These are phyloP conservation scores for Tenebrosternarchus preto DNA, from an alignment of 2,113 vertebrate genomes.

Conservation along the genomic window DNA sequence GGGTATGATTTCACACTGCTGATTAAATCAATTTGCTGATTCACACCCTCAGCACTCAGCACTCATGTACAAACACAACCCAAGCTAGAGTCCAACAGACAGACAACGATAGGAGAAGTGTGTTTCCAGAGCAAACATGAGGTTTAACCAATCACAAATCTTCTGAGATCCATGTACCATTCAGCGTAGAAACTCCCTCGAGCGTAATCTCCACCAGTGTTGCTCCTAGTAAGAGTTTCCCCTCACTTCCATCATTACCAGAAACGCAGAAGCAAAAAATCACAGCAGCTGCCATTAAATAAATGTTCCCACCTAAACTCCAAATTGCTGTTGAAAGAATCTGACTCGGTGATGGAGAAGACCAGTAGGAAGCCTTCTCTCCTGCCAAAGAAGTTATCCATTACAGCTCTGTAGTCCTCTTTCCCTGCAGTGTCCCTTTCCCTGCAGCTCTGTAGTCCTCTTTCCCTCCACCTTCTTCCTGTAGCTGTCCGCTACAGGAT, in stretches of 20 bases:
- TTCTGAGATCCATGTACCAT: background rate
- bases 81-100: background rate
- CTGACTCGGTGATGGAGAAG: constrained; percentile 95
- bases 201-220: background rate
- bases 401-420: constrained; percentile 97
- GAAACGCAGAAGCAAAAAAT: too few relatives aligned
- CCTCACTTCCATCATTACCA: background rate
- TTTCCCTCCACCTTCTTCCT: constrained; percentile 98
- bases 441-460: constrained; percentile 99
- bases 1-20: background rate
- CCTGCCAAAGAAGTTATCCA: constrained; percentile 98
- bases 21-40: background rate
- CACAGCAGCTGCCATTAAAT: too few relatives aligned
- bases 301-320: constrained; percentile 93
- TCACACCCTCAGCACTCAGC: background rate
- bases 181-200: too few relatives aligned
- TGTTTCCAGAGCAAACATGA: background rate
- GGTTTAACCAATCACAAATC: background rate
- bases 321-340: constrained; percentile 88
- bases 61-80: background rate
- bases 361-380: constrained; percentile 96
- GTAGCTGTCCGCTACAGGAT: constrained; percentile 97
- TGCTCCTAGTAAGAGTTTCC: background rate
- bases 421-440: constrained; percentile 92
- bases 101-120: too few relatives aligned